phyloP scores from a whole-genome alignment of 2,113 vertebrate genomes.

The Motacilla tschutschensis region DNA sequence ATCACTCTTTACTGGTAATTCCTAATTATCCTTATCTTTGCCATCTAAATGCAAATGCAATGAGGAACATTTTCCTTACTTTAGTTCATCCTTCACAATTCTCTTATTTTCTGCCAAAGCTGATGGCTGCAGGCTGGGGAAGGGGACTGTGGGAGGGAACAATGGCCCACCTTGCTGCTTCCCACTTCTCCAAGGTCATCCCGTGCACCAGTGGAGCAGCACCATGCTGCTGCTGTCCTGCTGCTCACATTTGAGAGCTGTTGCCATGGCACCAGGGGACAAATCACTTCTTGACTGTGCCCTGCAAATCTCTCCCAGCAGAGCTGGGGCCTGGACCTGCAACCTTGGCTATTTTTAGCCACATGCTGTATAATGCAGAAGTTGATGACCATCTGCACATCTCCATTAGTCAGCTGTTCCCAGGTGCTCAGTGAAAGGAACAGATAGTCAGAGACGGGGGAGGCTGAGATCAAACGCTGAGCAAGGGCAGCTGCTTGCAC shows the following conservation, averaged over 20 bases:
- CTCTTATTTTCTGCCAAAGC: not conserved
- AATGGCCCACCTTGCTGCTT: not conserved
- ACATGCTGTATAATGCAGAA: conserved; percentile 22
- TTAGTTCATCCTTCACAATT: not conserved
- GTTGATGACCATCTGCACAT: conserved; percentile 37
- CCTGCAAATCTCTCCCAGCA: not conserved
- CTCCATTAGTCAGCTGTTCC: conserved; percentile 42
- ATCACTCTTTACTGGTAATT: not conserved
- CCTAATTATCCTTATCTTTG: not conserved
- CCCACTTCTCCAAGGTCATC: not conserved
- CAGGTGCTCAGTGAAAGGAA: not conserved
- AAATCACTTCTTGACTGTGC: not conserved
- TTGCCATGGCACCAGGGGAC: conserved; percentile 33
- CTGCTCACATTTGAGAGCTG: not conserved
- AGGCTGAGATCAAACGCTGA: not conserved
- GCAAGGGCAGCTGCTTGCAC: rapidly evolving
- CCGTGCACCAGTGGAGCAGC: rapidly evolving
- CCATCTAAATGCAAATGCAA: not conserved
- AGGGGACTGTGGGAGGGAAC: not conserved
- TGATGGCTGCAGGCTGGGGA: not conserved
- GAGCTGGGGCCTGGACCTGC: not conserved
- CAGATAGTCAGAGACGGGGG: not conserved
- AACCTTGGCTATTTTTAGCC: conserved; percentile 51
- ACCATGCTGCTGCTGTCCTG: not conserved
- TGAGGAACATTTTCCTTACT: not conserved